Percentiles rank a stretch among this genome's conserved stretches.
Conservation (phyloP, 2,113 vertebrate species). For the Pelecanus crispus region DNA sequence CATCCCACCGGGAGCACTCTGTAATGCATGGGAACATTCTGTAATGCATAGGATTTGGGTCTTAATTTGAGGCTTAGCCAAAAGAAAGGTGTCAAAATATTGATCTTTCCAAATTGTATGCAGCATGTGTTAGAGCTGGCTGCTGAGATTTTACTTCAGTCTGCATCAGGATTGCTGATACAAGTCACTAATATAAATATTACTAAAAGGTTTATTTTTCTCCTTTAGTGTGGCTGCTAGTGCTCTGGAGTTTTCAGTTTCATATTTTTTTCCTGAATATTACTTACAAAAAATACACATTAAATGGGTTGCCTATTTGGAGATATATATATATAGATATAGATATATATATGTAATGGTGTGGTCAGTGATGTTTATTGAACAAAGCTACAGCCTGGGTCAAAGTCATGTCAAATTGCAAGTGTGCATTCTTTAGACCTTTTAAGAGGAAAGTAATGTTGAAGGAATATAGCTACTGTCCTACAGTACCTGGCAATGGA, state of each 20-base stretch:
- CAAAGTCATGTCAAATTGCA: neutral
- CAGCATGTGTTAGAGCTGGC: neutral
- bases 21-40: neutral
- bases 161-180: neutral
- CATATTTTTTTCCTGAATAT: neutral
- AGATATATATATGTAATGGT: neutral
- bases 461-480: neutral
- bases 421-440: neutral
- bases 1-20: neutral
- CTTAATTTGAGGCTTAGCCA: neutral
- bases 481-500: neutral
- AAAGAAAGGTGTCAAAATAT: conserved; percentile 38
- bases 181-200: neutral
- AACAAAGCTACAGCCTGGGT: neutral
- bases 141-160: neutral
- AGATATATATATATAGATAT: too few relatives aligned
- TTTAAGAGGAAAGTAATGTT: neutral
- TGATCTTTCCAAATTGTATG: neutral
- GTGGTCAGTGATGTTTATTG: neutral
- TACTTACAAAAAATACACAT: neutral
- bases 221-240: neutral
- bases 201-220: neutral
- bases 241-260: neutral
- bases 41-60: neutral
- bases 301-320: neutral